Percentiles rank a stretch among this genome's conserved stretches.
Evolutionary conservation across 2,888 invertebrate genomes (phyloP).

Genomic region (Hetaerina titia): DNA sequence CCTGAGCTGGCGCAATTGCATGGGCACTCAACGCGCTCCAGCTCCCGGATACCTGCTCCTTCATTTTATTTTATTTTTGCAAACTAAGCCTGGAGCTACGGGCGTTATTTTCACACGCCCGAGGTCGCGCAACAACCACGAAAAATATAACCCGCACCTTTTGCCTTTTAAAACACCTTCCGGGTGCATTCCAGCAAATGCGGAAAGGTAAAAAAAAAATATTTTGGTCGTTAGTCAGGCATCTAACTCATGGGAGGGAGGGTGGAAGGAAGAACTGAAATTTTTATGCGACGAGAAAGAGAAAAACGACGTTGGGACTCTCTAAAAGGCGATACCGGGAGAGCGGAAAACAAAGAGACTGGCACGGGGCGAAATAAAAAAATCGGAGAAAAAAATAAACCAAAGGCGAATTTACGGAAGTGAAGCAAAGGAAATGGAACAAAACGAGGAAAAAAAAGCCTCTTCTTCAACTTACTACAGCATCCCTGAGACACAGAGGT

Average conservation of each 20-base stretch:
- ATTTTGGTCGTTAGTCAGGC: neutral
- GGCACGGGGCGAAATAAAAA: neutral
- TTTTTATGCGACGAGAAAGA: too few relatives aligned
- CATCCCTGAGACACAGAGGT: too few relatives aligned
- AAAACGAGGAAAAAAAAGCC: too few relatives aligned
- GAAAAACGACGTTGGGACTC: too few relatives aligned
- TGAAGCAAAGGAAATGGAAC: too few relatives aligned
- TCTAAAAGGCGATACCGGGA: neutral
- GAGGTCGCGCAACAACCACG: neutral
- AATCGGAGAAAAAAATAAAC: neutral
- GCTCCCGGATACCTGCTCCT: neutral
- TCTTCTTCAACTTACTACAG: too few relatives aligned
- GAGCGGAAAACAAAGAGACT: neutral
- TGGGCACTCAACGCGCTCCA: neutral
- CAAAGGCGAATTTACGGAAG: too few relatives aligned
- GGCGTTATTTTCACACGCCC: neutral
- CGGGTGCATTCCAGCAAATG: neutral
- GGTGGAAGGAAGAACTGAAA: too few relatives aligned
- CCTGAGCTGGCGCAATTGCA: neutral
- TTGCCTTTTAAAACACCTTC: neutral
- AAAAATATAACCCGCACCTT: slow-evolving; percentile 8
- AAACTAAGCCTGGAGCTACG: neutral
- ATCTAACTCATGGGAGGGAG: too few relatives aligned
- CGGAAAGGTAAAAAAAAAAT: neutral
- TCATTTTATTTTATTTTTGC: neutral